phyloP scores from a whole-genome alignment of 2,113 vertebrate genomes.

The Burhinus oedicnemus region DNA sequence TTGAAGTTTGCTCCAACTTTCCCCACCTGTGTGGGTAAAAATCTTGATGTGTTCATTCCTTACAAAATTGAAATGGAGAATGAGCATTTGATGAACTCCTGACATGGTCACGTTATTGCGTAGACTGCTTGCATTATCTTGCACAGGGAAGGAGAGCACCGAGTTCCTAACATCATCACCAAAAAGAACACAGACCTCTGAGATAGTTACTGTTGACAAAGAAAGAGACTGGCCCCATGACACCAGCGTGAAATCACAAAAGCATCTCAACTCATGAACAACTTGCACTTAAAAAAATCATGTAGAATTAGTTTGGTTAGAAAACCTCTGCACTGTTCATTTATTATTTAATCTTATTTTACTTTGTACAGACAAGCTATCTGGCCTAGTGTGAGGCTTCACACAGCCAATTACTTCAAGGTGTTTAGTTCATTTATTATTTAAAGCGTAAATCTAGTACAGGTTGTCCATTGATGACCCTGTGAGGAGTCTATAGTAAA shows the following conservation, averaged over 20 bases:
- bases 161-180: not conserved
- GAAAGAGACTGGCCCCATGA: constrained; percentile 5
- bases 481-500: constrained; percentile 77
- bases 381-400: constrained; percentile 80
- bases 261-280: constrained; percentile 23
- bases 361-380: constrained; percentile 87
- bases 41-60: not conserved
- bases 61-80: not conserved
- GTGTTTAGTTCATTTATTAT: constrained; percentile 91
- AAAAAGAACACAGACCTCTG: not conserved
- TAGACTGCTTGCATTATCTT: not conserved
- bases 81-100: not conserved
- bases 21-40: not conserved
- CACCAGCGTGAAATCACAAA: constrained; percentile 39
- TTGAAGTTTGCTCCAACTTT: constrained; percentile 7
- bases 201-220: constrained; percentile 54
- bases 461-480: constrained; percentile 84
- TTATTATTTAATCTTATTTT: constrained; percentile 92
- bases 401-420: constrained; percentile 88
- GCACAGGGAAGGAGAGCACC: not conserved
- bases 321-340: constrained; percentile 80
- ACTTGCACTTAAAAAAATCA: constrained; percentile 26
- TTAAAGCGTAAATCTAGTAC: constrained; percentile 86
- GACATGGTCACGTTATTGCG: not conserved
- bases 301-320: constrained; percentile 68